These are phyloP conservation scores for Drosophila sordidula DNA, from an alignment of 2,888 invertebrate genomes.

Conservation along the genomic window DNA sequence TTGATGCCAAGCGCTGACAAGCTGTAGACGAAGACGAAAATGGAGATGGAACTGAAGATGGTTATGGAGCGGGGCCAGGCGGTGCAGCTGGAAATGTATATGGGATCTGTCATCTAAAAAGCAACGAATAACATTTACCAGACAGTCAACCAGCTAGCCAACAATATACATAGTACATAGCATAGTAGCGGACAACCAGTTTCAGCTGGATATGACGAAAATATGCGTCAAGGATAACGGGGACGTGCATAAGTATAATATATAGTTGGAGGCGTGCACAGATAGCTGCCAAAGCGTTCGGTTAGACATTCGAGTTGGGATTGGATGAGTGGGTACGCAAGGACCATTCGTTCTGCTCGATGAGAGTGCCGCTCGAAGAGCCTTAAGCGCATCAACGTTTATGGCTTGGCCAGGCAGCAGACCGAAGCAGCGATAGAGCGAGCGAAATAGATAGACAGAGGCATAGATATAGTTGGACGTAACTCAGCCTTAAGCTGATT, in stretches of 20 bases:
- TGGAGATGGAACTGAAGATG: neutral
- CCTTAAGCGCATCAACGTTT: slow-evolving; percentile 50
- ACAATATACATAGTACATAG: neutral
- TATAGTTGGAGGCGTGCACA: neutral
- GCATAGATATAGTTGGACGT: neutral
- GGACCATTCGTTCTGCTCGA: slow-evolving; percentile 10
- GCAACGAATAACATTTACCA: slow-evolving; percentile 1
- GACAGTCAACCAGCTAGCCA: neutral
- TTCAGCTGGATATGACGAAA: slow-evolving; percentile 22
- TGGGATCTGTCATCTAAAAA: neutral
- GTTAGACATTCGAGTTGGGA: neutral
- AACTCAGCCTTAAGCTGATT: slow-evolving; percentile 34
- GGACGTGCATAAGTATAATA: slow-evolving; percentile 11
- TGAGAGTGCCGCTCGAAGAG: slow-evolving; percentile 13
- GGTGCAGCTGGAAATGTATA: neutral
- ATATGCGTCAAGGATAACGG: slow-evolving; percentile 34
- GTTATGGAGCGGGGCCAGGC: too few relatives aligned
- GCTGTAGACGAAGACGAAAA: slow-evolving; percentile 9
- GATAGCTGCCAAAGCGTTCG: slow-evolving; percentile 11
- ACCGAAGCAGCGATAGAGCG: slow-evolving; percentile 1
- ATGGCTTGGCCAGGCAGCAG: slow-evolving; percentile 23
- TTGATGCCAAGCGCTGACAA: slow-evolving; percentile 42
- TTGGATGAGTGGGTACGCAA: slow-evolving; percentile 3
- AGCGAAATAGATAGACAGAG: neutral
- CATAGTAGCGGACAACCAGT: neutral